Conservation (phyloP, 2,113 vertebrate genomes). For the Paradoxurus hermaphroditus region DNA sequence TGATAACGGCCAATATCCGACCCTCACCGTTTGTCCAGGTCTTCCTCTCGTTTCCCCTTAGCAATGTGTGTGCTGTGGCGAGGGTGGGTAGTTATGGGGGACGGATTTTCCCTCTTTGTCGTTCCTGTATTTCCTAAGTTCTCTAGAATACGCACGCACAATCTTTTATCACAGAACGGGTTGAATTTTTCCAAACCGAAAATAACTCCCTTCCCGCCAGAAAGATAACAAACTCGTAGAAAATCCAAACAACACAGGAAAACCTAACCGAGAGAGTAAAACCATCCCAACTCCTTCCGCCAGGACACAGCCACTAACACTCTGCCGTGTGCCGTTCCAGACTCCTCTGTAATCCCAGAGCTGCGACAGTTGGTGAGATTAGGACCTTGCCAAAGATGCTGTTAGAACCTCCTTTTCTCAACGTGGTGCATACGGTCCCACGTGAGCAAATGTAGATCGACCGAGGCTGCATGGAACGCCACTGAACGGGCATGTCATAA, state of each 20-base stretch:
- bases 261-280: neutral
- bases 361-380: neutral
- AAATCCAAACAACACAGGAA: neutral
- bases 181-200: neutral
- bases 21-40: neutral
- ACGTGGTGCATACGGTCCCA: neutral
- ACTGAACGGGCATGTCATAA: neutral
- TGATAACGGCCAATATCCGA: neutral
- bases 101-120: neutral
- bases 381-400: neutral
- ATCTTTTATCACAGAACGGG: neutral
- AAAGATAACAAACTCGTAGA: neutral
- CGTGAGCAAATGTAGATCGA: fast-evolving
- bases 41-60: neutral
- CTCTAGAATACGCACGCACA: neutral
- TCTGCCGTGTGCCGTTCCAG: neutral
- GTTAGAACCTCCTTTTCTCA: neutral
- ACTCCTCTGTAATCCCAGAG: neutral
- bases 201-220: neutral
- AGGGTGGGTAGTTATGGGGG: neutral
- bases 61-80: neutral
- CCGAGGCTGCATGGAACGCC: neutral
- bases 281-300: neutral
- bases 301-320: neutral
- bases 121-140: neutral